A percentile compares a stretch with the other conserved stretches of the same genome.
Conservation (phyloP, 1,140 invertebrate genomes). For the Nylanderia fulva region DNA sequence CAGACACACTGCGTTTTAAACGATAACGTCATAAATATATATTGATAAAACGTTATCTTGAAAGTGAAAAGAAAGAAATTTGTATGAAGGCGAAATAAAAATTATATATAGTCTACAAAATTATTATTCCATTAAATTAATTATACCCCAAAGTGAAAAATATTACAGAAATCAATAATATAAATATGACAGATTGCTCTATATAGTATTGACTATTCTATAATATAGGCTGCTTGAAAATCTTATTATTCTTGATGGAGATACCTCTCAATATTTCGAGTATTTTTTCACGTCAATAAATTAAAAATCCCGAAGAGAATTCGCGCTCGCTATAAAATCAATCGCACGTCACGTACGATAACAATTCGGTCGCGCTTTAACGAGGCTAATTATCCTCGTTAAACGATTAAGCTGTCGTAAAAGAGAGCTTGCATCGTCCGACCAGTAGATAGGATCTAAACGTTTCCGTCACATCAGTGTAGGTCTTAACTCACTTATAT, state of each 20-base stretch:
- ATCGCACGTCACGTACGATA: conserved; percentile 39
- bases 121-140: no score
- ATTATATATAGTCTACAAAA: no score
- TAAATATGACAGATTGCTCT: no score
- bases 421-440: conserved; percentile 42
- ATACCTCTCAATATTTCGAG: neutral
- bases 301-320: neutral
- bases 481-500: conserved; percentile 58
- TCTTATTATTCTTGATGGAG: neutral
- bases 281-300: neutral
- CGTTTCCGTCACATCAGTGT: conserved; percentile 59
- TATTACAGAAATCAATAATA: no score
- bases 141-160: neutral
- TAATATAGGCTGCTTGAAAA: neutral
- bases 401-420: conserved; percentile 49
- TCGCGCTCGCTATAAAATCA: conserved; percentile 27
- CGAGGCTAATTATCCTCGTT: conserved; percentile 68
- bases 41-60: neutral
- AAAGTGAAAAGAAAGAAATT: neutral
- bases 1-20: neutral
- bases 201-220: no score
- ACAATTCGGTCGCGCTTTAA: conserved; percentile 36
- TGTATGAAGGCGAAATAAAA: neutral
- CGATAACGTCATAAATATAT: conserved; percentile 12
- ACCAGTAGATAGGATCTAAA: conserved; percentile 65